phyloP scores from a whole-genome alignment of 1,140 invertebrate genomes.

The Pectinophora gossypiella region DNA sequence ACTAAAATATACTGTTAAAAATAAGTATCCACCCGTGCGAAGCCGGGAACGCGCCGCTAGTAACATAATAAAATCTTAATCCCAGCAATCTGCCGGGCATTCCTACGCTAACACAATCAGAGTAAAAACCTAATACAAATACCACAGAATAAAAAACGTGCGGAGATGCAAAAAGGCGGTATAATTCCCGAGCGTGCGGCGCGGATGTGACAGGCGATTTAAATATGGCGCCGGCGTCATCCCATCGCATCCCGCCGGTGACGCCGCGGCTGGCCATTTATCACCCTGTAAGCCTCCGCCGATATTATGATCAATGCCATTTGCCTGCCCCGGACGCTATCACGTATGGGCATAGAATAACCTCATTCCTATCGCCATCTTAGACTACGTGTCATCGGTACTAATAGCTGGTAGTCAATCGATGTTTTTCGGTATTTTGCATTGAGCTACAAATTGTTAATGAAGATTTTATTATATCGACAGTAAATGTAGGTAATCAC shows the following conservation, averaged over 20 bases:
- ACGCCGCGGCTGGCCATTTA: conserved; percentile 64
- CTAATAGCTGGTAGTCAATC: no score
- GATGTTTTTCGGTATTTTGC: no score
- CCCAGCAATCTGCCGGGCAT: no score
- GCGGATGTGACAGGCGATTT: conserved; percentile 65
- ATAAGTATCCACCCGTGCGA: no score
- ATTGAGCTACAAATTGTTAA: no score
- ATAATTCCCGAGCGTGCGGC: conserved; percentile 2
- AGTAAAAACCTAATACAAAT: neutral
- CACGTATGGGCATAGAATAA: conserved; percentile 25
- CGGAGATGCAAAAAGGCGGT: neutral
- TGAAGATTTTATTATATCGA: no score
- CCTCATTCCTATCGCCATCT: conserved; percentile 9
- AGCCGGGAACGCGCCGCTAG: no score
- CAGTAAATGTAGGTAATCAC: no score
- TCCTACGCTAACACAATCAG: neutral
- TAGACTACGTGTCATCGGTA: neutral
- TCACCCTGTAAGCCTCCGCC: conserved; percentile 69
- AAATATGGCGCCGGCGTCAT: conserved; percentile 67
- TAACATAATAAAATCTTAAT: neutral
- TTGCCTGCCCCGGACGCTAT: conserved; percentile 38
- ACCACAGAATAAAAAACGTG: conserved; percentile 12
- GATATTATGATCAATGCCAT: conserved; percentile 73
- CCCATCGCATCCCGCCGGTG: conserved; percentile 55
- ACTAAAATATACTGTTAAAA: no score